Percentiles rank a stretch among this genome's conserved stretches.
phyloP scores from a whole-genome alignment of 2,113 vertebrate genomes.

The Junco hyemalis region DNA sequence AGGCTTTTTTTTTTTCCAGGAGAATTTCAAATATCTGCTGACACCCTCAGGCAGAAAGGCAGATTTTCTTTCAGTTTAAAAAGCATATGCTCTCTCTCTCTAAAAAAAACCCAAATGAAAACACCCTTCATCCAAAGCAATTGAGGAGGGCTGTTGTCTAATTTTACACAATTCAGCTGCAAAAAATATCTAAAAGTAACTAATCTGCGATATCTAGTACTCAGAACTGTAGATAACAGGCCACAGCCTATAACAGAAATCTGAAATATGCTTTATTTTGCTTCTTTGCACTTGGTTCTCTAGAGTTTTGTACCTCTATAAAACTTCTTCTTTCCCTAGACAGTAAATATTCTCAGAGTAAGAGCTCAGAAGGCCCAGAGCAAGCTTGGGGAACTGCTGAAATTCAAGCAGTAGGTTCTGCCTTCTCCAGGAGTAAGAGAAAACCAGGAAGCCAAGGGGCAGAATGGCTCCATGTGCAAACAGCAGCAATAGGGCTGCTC shows the following conservation, averaged over 20 bases:
- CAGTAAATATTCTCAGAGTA: not conserved
- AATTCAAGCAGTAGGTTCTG: not conserved
- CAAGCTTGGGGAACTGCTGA: not conserved
- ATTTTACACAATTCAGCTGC: not conserved
- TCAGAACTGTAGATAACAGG: not conserved
- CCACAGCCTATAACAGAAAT: not conserved
- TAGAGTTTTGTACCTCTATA: not conserved
- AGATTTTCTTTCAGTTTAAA: not conserved
- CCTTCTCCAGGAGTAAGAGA: not conserved
- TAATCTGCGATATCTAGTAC: not conserved
- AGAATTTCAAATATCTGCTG: slow-evolving; percentile 62
- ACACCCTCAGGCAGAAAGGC: slow-evolving; percentile 63
- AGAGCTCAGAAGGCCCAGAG: not conserved
- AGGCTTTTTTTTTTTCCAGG: not conserved
- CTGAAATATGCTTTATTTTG: not conserved
- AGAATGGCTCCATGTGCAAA: not conserved
- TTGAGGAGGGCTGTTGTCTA: not conserved
- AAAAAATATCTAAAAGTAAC: not conserved
- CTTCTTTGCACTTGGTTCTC: not conserved
- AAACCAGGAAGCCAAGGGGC: not conserved
- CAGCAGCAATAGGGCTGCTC: accelerated
- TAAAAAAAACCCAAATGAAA: not conserved
- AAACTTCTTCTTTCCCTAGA: not conserved
- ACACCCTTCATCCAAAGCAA: not conserved
- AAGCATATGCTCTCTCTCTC: not conserved